phyloP scores from a whole-genome alignment of 1,140 invertebrate species.

The Medauroidea extradentata region DNA sequence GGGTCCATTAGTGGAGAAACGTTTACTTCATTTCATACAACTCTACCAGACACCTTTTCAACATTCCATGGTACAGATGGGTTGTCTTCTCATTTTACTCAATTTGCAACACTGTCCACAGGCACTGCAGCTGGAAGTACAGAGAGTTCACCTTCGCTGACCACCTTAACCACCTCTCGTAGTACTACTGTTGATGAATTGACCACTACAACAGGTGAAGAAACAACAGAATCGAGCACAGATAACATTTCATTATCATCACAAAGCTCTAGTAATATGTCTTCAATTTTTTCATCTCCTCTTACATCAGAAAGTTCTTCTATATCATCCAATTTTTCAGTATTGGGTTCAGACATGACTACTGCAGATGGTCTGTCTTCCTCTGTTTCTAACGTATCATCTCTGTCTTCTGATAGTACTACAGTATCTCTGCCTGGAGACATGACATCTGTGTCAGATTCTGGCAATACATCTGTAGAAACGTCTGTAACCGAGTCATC shows the following conservation, averaged over 20 bases:
- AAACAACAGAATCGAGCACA: neutral
- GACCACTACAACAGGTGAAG: neutral
- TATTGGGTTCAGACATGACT: no score
- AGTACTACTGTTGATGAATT: constrained; percentile 8
- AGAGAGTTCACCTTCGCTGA: neutral
- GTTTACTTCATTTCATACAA: neutral
- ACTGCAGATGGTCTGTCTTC: no score
- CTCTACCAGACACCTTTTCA: neutral
- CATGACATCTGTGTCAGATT: constrained; percentile 16
- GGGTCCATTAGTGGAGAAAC: neutral
- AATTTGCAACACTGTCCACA: no score
- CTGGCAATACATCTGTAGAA: neutral
- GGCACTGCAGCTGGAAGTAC: neutral
- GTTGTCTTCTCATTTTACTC: no score
- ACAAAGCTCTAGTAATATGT: neutral
- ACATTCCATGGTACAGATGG: no score
- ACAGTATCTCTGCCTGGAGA: constrained; percentile 10
- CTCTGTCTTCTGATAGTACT: constrained; percentile 16
- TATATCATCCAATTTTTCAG: no score
- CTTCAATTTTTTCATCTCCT: no score
- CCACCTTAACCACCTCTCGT: neutral
- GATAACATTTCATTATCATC: neutral
- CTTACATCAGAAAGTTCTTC: no score
- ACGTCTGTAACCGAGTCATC: no score
- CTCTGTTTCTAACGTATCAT: no score